These are phyloP conservation scores for Pangasius sanitwongsei DNA, from an alignment of 2,797 vertebrate species.

Conservation along the genomic window DNA sequence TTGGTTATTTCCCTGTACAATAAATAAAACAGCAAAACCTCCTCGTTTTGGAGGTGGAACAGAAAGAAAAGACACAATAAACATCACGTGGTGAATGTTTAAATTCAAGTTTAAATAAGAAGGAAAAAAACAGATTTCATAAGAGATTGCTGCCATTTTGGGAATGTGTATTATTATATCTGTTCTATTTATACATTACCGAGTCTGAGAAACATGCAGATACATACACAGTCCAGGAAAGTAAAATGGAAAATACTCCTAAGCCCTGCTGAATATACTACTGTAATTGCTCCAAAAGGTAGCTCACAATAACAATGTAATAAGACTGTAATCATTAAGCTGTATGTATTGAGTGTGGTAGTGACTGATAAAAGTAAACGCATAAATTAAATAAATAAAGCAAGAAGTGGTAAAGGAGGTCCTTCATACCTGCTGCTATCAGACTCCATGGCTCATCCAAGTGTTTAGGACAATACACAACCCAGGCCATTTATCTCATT, in stretches of 20 bases:
- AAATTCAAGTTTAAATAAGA: too few species aligned
- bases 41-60: not conserved
- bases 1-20: not conserved
- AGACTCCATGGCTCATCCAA: not conserved
- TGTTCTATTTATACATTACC: not conserved
- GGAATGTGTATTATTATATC: not conserved
- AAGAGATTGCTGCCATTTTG: not conserved
- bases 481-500: not conserved
- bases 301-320: not conserved
- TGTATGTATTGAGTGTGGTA: not conserved
- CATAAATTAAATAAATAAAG: too few species aligned
- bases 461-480: not conserved
- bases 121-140: not conserved
- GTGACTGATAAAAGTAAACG: not conserved
- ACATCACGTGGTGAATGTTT: not conserved
- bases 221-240: not conserved
- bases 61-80: not conserved
- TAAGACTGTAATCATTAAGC: not conserved
- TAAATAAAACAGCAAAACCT: not conserved
- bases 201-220: not conserved
- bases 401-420: not conserved
- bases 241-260: not conserved
- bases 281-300: not conserved
- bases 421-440: not conserved
- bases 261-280: not conserved